Evolutionary conservation across 1,140 invertebrate genomes (phyloP), one percentile per base, ranked within the genome.

Genomic region (Panulirus ornatus): DNA sequence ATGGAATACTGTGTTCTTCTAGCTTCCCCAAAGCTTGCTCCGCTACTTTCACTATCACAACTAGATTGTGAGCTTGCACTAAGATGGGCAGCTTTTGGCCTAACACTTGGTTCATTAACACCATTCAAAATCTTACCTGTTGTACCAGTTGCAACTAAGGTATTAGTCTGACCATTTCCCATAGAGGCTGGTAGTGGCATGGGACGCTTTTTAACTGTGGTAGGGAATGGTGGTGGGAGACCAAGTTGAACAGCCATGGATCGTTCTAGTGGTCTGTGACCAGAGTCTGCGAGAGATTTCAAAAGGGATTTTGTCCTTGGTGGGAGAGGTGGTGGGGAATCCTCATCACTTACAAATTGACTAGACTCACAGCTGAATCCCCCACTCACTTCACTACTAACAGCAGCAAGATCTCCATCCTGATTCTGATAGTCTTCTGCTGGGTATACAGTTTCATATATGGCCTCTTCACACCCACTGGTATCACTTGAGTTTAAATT

Each of bases 241-340:
- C 71, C 70, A 71, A 78, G 42, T 11, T 91, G 87, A 3, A 94
- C 84, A 22, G 94, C 94, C 92, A 93, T 93, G 5, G 93, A 94
- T 36, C 94, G 91, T 90, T 94, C 94, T 54, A 94, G 85, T 66
- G 94, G 94, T 40, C 93, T 91, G 88, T 94, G 94, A 40, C 71
- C 79, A 5, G 47, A 76, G 27, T 88, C 91, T 38, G 44, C 70
- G 11, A 84, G 36, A 42, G 89, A 90, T 27, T 30, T 93, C 88
- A 66, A 84, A 73, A 85, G 85, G 82, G 90, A 92, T 79, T 92
- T 90, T 38, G 93, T 88, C 84, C 94, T 93, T 40, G 94, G 94
- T 27, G 94, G 94, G 11, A 94, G 92, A 34, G 94, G 94, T 47
- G 94, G 94, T 8, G 94, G 94, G 27, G 93, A 91, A 44, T 93